phyloP scores from a whole-genome alignment of 2,113 vertebrate species.

The Gorsachius goisagi region DNA sequence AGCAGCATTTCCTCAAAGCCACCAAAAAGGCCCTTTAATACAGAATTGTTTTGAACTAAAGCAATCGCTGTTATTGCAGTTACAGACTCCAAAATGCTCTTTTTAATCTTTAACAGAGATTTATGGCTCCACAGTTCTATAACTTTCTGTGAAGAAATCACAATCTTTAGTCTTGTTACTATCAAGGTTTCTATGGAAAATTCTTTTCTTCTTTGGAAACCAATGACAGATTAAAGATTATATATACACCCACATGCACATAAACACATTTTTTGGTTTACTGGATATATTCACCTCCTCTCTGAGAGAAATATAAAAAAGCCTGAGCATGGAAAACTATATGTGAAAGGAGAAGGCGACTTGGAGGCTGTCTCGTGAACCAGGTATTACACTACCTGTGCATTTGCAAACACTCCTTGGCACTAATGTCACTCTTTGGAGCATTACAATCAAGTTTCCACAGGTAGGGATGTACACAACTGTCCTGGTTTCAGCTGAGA shows the following conservation, averaged over 20 bases:
- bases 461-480: not conserved
- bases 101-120: not conserved
- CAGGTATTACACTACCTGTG: not conserved
- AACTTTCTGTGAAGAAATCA: not conserved
- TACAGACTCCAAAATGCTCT: not conserved
- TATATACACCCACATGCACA: not conserved
- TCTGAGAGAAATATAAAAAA: not conserved
- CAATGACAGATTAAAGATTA: constrained; percentile 4
- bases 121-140: not conserved
- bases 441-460: not conserved
- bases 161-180: not conserved
- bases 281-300: not conserved
- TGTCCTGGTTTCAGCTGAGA: too few relatives aligned
- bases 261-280: not conserved
- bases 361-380: not conserved
- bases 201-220: constrained; percentile 22
- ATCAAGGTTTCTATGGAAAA: constrained; percentile 36
- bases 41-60: not conserved
- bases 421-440: not conserved
- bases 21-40: not conserved
- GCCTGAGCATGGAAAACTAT: not conserved
- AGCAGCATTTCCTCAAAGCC: not conserved
- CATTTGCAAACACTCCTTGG: not conserved
- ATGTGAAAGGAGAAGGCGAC: not conserved
- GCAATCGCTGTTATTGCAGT: not conserved